These are phyloP conservation scores for Orchesellides sinensis DNA, from an alignment of 2,888 invertebrate species.

Conservation along the genomic window DNA sequence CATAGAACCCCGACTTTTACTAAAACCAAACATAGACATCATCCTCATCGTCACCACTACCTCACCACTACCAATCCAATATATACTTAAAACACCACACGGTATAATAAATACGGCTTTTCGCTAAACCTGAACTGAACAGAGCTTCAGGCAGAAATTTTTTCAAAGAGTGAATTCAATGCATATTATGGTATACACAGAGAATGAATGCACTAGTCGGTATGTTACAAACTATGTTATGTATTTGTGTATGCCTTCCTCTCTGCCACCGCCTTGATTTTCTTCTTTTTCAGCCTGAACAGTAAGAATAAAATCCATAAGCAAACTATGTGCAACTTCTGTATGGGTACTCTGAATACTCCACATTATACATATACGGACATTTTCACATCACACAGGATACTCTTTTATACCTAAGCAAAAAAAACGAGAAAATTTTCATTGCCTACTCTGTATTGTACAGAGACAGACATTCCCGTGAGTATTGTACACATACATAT, in stretches of 20 bases:
- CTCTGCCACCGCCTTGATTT: slow-evolving; percentile 64
- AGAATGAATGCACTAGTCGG: neutral
- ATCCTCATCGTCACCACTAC: slow-evolving; percentile 1
- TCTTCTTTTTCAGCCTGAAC: slow-evolving; percentile 48
- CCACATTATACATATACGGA: too few species aligned
- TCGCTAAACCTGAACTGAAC: too few species aligned
- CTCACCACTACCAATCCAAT: neutral
- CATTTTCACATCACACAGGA: too few species aligned
- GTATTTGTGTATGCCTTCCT: neutral
- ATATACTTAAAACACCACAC: neutral
- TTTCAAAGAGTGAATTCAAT: neutral
- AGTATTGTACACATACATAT: neutral
- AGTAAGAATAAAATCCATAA: slow-evolving; percentile 35
- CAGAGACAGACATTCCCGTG: neutral
- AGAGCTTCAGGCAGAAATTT: too few species aligned
- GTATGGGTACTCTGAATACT: too few species aligned
- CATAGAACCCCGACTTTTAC: slow-evolving; percentile 25
- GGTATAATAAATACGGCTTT: too few species aligned
- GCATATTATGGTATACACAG: neutral
- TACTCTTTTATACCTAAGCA: slow-evolving; percentile 10
- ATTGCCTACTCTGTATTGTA: slow-evolving; percentile 9
- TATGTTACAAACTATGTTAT: slow-evolving; percentile 13
- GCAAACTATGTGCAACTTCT: slow-evolving; percentile 28
- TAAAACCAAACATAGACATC: slow-evolving; percentile 56
- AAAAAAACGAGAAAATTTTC: slow-evolving; percentile 54